phyloP scores from a whole-genome alignment of 2,888 invertebrate genomes.

The Frankliniella fusca region DNA sequence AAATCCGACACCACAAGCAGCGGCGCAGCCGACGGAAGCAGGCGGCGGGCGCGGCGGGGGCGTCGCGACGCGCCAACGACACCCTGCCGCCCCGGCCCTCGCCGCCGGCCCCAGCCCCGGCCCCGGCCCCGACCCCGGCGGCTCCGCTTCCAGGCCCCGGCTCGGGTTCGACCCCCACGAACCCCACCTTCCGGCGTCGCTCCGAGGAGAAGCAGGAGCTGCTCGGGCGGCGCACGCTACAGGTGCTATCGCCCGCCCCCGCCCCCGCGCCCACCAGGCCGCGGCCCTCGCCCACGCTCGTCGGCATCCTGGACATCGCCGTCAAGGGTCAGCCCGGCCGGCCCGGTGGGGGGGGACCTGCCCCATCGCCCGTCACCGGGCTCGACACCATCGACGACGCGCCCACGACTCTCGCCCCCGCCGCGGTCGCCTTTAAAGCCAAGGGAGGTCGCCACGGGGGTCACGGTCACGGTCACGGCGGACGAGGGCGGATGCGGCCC shows the following conservation, averaged over 20 bases:
- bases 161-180: constrained; percentile 33
- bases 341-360: neutral
- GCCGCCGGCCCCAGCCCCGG: too few species aligned
- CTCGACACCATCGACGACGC: neutral
- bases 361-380: neutral
- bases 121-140: constrained; percentile 33
- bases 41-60: neutral
- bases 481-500: constrained; percentile 13
- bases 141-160: constrained; percentile 35
- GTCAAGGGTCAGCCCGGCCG: neutral
- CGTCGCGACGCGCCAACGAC: neutral
- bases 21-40: constrained; percentile 30
- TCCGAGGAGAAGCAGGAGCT: constrained; percentile 21
- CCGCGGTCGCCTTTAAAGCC: neutral
- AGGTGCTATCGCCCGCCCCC: constrained; percentile 11
- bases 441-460: constrained; percentile 25
- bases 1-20: constrained; percentile 32
- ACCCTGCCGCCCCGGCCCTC: constrained; percentile 32
- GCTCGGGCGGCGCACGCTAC: neutral
- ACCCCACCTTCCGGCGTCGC: neutral
- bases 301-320: constrained; percentile 19
- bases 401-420: neutral
- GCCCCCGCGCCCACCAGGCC: neutral
- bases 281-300: neutral
- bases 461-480: too few species aligned